Percentiles rank a stretch among this genome's conserved stretches.
These are phyloP conservation scores for Hyla sarda DNA, from an alignment of 2,113 vertebrate genomes.

Conservation along the genomic window DNA sequence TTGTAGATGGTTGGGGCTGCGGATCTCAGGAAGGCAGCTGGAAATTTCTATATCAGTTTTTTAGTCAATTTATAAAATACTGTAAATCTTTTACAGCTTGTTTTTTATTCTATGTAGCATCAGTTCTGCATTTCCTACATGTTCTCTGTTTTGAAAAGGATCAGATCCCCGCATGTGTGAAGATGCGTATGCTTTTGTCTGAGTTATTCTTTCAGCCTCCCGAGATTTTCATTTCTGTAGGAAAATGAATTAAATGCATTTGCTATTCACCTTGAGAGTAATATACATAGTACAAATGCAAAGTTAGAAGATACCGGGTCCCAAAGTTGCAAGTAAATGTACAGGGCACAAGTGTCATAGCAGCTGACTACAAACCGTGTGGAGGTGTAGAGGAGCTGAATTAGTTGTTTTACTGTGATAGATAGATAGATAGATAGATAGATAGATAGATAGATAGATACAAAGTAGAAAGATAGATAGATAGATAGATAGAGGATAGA, in stretches of 20 bases:
- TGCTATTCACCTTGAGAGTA: not conserved
- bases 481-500: not conserved
- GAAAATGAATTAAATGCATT: not conserved
- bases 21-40: not conserved
- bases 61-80: not conserved
- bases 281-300: not conserved
- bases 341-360: no score
- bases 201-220: not conserved
- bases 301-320: not conserved
- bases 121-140: not conserved
- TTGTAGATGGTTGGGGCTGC: not conserved
- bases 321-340: no score
- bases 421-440: no score
- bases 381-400: no score
- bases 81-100: not conserved
- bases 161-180: not conserved
- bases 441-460: no score
- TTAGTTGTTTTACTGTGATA: no score
- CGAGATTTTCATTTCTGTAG: not conserved
- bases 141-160: not conserved
- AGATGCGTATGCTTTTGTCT: not conserved
- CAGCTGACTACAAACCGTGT: no score
- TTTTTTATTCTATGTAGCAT: not conserved
- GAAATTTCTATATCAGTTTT: not conserved
- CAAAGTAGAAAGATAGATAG: no score